phyloP scores from a whole-genome alignment of 1,140 invertebrate species.

The Diachasmimorpha longicaudata region DNA sequence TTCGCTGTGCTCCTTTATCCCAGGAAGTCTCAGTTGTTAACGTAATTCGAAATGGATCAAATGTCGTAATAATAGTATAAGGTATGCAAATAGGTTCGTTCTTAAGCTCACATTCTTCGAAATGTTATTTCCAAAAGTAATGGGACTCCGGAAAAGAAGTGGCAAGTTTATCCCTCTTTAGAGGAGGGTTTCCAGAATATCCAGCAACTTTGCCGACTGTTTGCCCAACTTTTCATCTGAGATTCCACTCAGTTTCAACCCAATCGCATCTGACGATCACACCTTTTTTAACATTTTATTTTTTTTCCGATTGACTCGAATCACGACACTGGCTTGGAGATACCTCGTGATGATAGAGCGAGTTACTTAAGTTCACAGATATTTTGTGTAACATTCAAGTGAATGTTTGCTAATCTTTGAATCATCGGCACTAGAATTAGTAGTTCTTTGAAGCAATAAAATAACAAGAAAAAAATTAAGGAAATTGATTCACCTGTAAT shows the following conservation, averaged over 20 bases:
- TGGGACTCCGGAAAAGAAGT: background rate
- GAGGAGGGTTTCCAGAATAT: background rate
- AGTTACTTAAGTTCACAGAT: conserved; percentile 1
- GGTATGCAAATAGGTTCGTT: too few relatives aligned
- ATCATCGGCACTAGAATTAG: background rate
- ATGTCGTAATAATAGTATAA: background rate
- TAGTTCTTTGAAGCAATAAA: background rate
- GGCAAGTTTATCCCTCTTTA: background rate
- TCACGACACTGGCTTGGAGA: background rate
- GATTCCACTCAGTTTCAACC: background rate
- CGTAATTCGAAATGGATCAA: background rate
- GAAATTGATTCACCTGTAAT: too few relatives aligned
- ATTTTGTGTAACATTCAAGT: background rate
- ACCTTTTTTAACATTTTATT: background rate
- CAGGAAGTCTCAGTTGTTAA: background rate
- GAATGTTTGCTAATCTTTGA: background rate
- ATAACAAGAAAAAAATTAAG: too few relatives aligned
- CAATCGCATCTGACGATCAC: background rate
- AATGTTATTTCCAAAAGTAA: background rate
- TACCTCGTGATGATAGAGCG: background rate
- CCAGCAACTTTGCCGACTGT: background rate
- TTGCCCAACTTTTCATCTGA: background rate
- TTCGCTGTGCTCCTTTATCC: background rate
- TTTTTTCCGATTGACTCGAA: background rate
- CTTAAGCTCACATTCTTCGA: too few relatives aligned